Conservation (phyloP, 2,797 vertebrate species). For the Iguana delicatissima region DNA sequence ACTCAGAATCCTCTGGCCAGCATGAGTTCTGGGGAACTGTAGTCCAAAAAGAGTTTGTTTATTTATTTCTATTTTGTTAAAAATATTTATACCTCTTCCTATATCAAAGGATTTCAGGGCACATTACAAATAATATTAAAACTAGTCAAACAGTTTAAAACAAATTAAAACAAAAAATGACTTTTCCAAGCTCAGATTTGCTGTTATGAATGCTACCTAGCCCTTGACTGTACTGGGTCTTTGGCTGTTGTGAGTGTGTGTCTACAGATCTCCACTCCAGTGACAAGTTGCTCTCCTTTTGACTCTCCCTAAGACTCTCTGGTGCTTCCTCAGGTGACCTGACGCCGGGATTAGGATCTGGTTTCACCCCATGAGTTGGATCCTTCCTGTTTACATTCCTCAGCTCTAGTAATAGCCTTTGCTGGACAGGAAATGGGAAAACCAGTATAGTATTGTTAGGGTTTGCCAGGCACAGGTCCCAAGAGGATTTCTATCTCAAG, state of each 20-base stretch:
- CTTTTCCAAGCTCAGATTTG: too few species aligned
- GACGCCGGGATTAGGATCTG: constrained; percentile 18
- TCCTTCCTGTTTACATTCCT: constrained; percentile 34
- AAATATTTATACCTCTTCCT: too few species aligned
- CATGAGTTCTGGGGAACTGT: too few species aligned
- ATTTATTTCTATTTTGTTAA: too few species aligned
- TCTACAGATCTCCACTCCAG: background rate
- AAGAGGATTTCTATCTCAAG: background rate
- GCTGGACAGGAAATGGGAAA: constrained; percentile 1
- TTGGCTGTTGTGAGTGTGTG: background rate
- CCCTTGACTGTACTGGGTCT: background rate
- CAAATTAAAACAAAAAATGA: too few species aligned
- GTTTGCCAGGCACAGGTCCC: background rate
- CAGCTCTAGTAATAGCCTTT: constrained; percentile 15
- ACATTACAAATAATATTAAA: too few species aligned
- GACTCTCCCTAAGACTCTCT: background rate
- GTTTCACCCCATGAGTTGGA: constrained; percentile 15
- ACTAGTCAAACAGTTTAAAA: too few species aligned
- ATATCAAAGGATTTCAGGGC: too few species aligned
- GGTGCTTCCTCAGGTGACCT: constrained; percentile 26
- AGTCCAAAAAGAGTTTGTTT: too few species aligned
- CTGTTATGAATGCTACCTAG: background rate
- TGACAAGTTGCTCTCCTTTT: background rate
- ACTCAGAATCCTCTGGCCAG: too few species aligned
- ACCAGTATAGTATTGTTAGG: background rate